These are phyloP conservation scores for Syrista parreyssii DNA, from an alignment of 2,888 invertebrate species.

Conservation along the genomic window DNA sequence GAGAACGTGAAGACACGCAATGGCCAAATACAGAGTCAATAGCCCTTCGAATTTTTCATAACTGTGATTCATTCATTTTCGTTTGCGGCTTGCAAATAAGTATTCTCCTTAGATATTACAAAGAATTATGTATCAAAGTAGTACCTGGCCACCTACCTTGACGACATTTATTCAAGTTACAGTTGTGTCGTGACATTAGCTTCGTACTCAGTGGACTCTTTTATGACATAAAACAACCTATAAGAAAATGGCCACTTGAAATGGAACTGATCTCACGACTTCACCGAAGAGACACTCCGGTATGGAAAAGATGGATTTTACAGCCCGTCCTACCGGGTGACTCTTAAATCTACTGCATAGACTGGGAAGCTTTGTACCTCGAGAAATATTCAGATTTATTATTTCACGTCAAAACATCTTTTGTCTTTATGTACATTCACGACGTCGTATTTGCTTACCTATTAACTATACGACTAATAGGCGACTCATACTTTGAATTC, in stretches of 20 bases:
- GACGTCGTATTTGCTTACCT: not conserved
- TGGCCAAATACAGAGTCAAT: not conserved
- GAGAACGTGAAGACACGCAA: constrained; percentile 31
- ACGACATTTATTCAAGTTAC: not conserved
- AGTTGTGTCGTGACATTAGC: not conserved
- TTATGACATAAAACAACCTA: not conserved
- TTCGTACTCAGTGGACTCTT: not conserved
- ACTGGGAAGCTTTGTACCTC: not conserved
- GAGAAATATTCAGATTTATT: not conserved
- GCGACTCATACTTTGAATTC: not conserved
- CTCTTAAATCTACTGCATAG: not conserved
- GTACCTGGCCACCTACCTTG: not conserved
- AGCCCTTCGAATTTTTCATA: not conserved
- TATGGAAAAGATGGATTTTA: not conserved
- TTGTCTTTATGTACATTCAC: not conserved
- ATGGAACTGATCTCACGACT: not conserved
- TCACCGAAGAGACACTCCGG: not conserved
- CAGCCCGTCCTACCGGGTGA: not conserved
- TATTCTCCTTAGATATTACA: not conserved
- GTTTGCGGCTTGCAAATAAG: not conserved
- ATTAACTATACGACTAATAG: not conserved
- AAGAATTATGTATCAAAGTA: not conserved
- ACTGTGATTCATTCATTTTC: constrained; percentile 1
- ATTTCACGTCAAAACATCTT: not conserved
- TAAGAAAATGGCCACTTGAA: not conserved